phyloP scores from a whole-genome alignment of 2,113 vertebrate species.

The Brevimyrus niger region DNA sequence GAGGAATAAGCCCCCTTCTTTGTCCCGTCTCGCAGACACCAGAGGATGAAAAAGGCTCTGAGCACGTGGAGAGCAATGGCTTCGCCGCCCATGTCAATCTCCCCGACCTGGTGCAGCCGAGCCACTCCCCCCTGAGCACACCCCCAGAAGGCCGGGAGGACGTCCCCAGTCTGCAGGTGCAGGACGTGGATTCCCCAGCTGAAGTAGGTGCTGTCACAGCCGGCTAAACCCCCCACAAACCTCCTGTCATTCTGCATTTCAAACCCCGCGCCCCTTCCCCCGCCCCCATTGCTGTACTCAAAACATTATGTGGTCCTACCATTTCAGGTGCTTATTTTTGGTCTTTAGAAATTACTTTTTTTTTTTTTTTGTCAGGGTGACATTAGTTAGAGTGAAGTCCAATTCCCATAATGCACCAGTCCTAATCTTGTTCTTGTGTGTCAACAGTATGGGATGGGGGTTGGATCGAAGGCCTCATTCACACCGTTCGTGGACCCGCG shows the following conservation, averaged over 20 bases:
- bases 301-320: background rate
- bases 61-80: constrained; percentile 87
- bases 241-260: background rate
- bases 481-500: constrained; percentile 87
- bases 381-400: background rate
- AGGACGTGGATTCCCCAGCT: constrained; percentile 77
- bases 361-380: background rate
- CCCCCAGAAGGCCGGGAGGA: constrained; percentile 74
- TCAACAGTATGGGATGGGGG: constrained; percentile 77
- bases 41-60: constrained; percentile 78
- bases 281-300: background rate
- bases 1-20: background rate
- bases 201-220: constrained; percentile 67
- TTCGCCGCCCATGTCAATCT: constrained; percentile 90
- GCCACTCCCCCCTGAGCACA: constrained; percentile 81
- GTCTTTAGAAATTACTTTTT: background rate
- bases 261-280: background rate
- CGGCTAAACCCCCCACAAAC: background rate
- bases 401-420: background rate
- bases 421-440: background rate
- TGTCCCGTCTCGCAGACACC: constrained; percentile 54
- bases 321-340: background rate
- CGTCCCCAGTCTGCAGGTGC: constrained; percentile 61
- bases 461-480: constrained; percentile 86
- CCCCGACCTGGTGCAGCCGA: constrained; percentile 93